phyloP scores from a whole-genome alignment of 2,888 invertebrate genomes.

The Altica lythri region DNA sequence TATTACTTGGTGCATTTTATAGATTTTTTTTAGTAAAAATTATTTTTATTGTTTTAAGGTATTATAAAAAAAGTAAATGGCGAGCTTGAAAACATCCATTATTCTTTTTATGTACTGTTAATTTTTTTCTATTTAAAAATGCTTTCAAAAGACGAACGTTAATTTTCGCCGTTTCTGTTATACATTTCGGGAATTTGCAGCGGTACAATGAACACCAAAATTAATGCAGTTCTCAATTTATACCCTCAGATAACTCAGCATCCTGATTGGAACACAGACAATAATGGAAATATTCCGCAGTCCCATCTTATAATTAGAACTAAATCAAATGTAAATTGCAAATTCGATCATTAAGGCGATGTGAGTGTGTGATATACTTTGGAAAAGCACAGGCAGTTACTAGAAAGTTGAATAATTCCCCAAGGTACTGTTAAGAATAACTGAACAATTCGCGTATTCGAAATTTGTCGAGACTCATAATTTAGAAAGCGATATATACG shows the following conservation, averaged over 20 bases:
- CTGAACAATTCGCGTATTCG: slow-evolving; percentile 1
- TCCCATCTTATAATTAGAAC: slow-evolving; percentile 27
- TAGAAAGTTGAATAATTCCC: slow-evolving; percentile 45
- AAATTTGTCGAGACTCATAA: slow-evolving; percentile 6
- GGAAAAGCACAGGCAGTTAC: slow-evolving; percentile 21
- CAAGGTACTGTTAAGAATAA: slow-evolving; percentile 41
- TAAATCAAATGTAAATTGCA: slow-evolving; percentile 46
- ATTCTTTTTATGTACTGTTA: no score
- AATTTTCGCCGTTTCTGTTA: neutral
- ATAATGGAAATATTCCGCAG: slow-evolving; percentile 29
- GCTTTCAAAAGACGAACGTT: no score
- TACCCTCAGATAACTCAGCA: slow-evolving; percentile 11
- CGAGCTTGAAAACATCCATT: no score
- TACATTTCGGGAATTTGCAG: neutral
- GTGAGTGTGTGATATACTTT: slow-evolving; percentile 37
- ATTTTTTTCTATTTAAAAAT: no score
- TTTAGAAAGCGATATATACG: slow-evolving; percentile 32
- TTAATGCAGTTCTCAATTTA: slow-evolving; percentile 15
- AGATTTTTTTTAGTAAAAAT: no score
- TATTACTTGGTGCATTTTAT: no score
- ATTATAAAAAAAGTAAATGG: no score
- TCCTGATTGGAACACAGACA: slow-evolving; percentile 20
- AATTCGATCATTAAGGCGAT: slow-evolving; percentile 38
- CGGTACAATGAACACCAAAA: neutral
- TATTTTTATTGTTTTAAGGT: no score